Conservation (phyloP, 2,797 vertebrate species). For the Pseudochaenichthys georgianus region DNA sequence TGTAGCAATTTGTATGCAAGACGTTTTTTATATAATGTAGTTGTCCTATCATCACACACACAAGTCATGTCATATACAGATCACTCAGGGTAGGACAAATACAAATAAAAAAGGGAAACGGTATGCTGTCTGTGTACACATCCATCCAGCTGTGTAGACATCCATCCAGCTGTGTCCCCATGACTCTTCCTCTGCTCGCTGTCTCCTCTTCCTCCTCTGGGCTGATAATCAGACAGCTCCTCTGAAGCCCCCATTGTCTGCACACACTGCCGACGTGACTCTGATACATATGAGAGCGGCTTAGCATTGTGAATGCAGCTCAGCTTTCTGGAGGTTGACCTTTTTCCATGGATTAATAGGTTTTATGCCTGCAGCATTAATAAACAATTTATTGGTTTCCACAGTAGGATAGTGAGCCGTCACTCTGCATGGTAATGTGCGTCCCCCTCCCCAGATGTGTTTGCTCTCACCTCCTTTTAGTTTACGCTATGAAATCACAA, state of each 20-base stretch:
- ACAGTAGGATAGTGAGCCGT: conserved; percentile 62
- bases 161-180: conserved; percentile 57
- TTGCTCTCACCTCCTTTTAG: conserved; percentile 63
- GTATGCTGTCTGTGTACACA: conserved; percentile 21
- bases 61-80: not conserved
- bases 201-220: conserved; percentile 60
- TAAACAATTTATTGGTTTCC: conserved; percentile 82
- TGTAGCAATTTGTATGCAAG: no score
- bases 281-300: conserved; percentile 70
- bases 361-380: conserved; percentile 82
- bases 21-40: no score
- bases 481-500: conserved; percentile 34
- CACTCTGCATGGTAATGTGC: conserved; percentile 74
- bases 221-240: conserved; percentile 73
- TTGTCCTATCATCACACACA: no score
- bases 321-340: conserved; percentile 79
- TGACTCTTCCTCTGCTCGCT: conserved; percentile 30
- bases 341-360: conserved; percentile 83
- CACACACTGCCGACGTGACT: conserved; percentile 72
- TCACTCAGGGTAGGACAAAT: not conserved
- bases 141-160: conserved; percentile 55
- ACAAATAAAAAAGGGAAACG: not conserved
- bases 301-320: conserved; percentile 69
- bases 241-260: conserved; percentile 65
- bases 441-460: not conserved